Percentiles rank a stretch among this genome's conserved stretches.
These are phyloP conservation scores for Agrenia bidenticulata DNA, from an alignment of 2,888 invertebrate genomes.

Conservation along the genomic window DNA sequence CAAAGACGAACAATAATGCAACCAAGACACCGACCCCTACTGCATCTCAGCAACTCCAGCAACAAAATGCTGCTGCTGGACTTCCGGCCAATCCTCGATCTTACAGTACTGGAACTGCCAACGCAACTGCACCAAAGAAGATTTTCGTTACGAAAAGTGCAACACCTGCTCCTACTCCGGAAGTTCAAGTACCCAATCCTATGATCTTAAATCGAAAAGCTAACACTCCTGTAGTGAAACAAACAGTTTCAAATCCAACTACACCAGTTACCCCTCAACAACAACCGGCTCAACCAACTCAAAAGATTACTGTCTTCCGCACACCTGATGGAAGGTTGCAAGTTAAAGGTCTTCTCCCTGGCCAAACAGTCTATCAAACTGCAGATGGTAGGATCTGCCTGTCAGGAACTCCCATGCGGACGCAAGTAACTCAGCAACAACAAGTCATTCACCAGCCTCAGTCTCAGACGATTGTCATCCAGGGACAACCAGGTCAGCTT, in stretches of 20 bases:
- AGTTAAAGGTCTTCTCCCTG: slow-evolving; percentile 85
- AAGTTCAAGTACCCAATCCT: slow-evolving; percentile 46
- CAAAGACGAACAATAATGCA: slow-evolving; percentile 64
- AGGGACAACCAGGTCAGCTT: slow-evolving; percentile 47
- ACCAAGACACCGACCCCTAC: slow-evolving; percentile 58
- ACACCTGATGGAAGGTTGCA: slow-evolving; percentile 88
- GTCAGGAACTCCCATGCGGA: slow-evolving; percentile 34
- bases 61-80: slow-evolving; percentile 43
- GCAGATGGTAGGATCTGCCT: slow-evolving; percentile 86
- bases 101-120: slow-evolving; percentile 4
- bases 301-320: slow-evolving; percentile 57
- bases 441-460: background rate
- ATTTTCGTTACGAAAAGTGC: slow-evolving; percentile 29
- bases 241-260: background rate
- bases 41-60: slow-evolving; percentile 49
- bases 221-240: background rate
- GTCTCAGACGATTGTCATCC: slow-evolving; percentile 18
- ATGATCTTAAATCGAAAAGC: slow-evolving; percentile 37
- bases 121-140: slow-evolving; percentile 24
- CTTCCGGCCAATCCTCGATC: slow-evolving; percentile 12
- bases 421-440: background rate
- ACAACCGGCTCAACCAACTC: background rate
- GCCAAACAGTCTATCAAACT: slow-evolving; percentile 81
- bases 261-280: slow-evolving; percentile 23
- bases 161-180: slow-evolving; percentile 59